Evolutionary conservation across 2,797 vertebrate genomes (phyloP).

Genomic region (Sphenodon punctatus): DNA sequence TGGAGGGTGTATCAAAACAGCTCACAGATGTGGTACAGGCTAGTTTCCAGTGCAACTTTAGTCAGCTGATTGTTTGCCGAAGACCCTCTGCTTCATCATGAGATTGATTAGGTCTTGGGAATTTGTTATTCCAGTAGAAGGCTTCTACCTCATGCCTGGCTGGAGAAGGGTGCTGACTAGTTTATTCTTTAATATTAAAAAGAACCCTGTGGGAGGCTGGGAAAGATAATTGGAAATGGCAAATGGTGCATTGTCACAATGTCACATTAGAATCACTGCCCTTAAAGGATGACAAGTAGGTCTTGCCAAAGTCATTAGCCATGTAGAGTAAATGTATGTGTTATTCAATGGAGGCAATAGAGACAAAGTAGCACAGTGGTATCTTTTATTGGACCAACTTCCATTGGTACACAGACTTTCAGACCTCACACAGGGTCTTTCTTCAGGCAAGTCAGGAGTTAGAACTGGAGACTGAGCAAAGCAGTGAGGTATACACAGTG

Average conservation of each 20-base stretch:
- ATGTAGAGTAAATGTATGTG: neutral
- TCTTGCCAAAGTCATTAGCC: neutral
- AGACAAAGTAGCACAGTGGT: too few species aligned
- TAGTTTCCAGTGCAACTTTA: neutral
- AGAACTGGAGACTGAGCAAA: too few species aligned
- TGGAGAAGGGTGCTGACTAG: neutral
- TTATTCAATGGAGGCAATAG: too few species aligned
- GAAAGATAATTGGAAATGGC: neutral
- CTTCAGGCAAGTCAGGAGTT: too few species aligned
- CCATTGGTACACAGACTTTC: neutral
- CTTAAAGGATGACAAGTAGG: neutral
- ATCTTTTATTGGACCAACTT: too few species aligned
- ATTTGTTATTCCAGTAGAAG: fast-evolving
- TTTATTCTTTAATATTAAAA: neutral
- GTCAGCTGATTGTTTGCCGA: neutral
- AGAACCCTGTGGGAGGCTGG: neutral
- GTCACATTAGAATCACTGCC: neutral
- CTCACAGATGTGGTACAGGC: neutral
- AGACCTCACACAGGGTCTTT: too few species aligned
- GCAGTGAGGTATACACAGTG: too few species aligned
- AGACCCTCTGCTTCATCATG: neutral
- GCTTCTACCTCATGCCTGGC: neutral
- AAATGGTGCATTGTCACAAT: neutral
- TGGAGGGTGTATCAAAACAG: neutral
- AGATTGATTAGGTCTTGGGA: neutral